Evolutionary conservation across 2,113 vertebrate genomes (phyloP), one percentile per base, ranked within the genome.

Genomic region (Lathamus discolor): DNA sequence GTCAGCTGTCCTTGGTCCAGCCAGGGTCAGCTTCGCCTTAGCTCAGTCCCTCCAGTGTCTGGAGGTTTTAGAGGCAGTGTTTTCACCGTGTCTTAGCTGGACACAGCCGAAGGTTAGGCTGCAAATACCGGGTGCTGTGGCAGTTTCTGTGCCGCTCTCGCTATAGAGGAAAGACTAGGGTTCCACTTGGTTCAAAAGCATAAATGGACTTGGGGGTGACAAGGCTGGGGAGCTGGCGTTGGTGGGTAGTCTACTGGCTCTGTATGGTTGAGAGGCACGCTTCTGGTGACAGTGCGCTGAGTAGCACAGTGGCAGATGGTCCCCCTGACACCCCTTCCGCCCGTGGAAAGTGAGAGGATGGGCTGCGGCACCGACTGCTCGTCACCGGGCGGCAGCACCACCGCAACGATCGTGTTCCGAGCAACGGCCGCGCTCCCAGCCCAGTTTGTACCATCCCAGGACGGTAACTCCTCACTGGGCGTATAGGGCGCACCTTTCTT

Each of bases 131-230:
- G 13, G 7, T 44, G 84, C 37, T 39, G 33, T 16, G 69, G 46
- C 17, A 18, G 33, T 59, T 70, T 48, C n/a, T 10, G 3, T 22
- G 63, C 46, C n/a, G n/a, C 5, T 2, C 37, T 59, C 2, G 0
- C 52, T 31, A 5, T 0, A 0, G 23, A 43, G 20, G 13, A 35
- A 41, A n/a, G 19, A 15, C 20, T 19, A 8, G 51, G 33, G 44
- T 28, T 61, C 16, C 7, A 3, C 29, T 48, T 25, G 6, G 11
- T 35, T 41, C n/a, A 14, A 29, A 44, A 67, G 44, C 28, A 8
- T 57, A 29, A 52, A 37, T 10, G 82, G 33, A 52, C 14, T 57
- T 27, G 35, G 31, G 39, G n/a, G 19, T 39, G 70, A 57, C 31
- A 43, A 25, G 22, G 22, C 49, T 57, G 23, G 49, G 43, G 23